A percentile compares a stretch with the other conserved stretches of the same genome.
Conservation (phyloP, 2,888 invertebrate species). For the Gymnoscelis rufifasciata region DNA sequence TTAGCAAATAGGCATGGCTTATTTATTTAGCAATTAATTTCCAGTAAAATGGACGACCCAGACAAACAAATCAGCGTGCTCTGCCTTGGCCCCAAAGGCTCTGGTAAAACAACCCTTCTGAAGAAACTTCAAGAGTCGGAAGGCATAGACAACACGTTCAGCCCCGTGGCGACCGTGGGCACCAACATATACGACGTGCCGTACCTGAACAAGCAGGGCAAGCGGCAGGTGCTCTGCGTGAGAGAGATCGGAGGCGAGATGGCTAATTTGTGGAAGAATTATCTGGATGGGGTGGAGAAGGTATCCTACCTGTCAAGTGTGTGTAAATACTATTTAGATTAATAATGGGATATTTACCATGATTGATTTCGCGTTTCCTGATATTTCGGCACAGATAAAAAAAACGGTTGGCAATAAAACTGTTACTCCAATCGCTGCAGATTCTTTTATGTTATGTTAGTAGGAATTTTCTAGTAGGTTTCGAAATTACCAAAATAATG, state of each 20-base stretch:
- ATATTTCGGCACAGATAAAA: no score
- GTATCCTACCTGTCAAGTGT: no score
- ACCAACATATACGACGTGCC: constrained; percentile 85
- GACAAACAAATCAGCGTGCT: constrained; percentile 72
- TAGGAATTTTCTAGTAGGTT: no score
- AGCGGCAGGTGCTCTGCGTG: constrained; percentile 77
- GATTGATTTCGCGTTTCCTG: no score
- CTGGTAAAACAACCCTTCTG: constrained; percentile 89
- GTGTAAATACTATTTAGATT: no score
- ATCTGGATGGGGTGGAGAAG: constrained; percentile 82
- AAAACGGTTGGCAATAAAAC: no score
- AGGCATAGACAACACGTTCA: constrained; percentile 86
- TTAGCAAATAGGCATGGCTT: no score
- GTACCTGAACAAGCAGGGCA: constrained; percentile 69
- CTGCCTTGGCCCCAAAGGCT: constrained; percentile 88
- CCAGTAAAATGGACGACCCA: constrained; percentile 59
- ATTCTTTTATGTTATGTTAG: no score
- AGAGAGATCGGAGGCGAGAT: constrained; percentile 90
- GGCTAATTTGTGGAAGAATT: constrained; percentile 90
- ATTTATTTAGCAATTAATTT: no score
- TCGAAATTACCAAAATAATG: no score
- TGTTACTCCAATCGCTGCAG: no score
- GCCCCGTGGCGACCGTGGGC: constrained; percentile 89
- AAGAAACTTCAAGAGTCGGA: constrained; percentile 85
- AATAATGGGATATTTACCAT: no score